Base-by-base conservation (phyloP, 2,797 vertebrate genomes). In the Galagoides demidoff region DNA sequence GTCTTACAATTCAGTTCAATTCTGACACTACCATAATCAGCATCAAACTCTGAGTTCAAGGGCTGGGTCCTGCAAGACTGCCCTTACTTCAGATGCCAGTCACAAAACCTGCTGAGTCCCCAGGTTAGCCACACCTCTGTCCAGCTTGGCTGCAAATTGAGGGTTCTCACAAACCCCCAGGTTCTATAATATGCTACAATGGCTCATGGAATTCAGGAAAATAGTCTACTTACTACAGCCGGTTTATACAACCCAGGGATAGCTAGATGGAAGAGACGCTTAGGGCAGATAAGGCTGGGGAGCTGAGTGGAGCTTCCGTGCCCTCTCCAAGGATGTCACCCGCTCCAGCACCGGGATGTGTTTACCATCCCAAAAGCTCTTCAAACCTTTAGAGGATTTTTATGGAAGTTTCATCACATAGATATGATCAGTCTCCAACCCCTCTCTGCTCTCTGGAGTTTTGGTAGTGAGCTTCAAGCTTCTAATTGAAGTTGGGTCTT, bases 301-400 rank as follows among this genome's bases (percentile, higher is more conserved):
- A 22, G 22, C 0, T 29, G 0, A 37, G 7, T 27, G 31, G 27
- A 64, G 16, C 12, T 43, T 19, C 27, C 17, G 19, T 0, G 2
- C 9, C 16, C 1, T 77, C 20, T 45, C 19, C 57, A 45, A 66
- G 16, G 13, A 23, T 5, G 16, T 17, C 55, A 7, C 29, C 3
- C 59, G 73, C 31, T 52, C 19, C n/a, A 39, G 22, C 25, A n/a
- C 31, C 37, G 29, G 25, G n/a, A 29, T 52, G 31, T 85, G 37
- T 13, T 90, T 57, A 17, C 66, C 49, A 22, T 49, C 37, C 25
- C 79, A 66, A 14, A 85, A 57, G 49, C 6, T 90, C 64, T 64
- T 57, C 34, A 39, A n/a, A 64, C 11, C 17, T 27, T 17, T 17
- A 74, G 27, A 14, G 39, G 31, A 19, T 59, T 59, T 37, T 37